These are phyloP conservation scores for Apamea monoglypha DNA, from an alignment of 2,888 invertebrate genomes.

Conservation along the genomic window DNA sequence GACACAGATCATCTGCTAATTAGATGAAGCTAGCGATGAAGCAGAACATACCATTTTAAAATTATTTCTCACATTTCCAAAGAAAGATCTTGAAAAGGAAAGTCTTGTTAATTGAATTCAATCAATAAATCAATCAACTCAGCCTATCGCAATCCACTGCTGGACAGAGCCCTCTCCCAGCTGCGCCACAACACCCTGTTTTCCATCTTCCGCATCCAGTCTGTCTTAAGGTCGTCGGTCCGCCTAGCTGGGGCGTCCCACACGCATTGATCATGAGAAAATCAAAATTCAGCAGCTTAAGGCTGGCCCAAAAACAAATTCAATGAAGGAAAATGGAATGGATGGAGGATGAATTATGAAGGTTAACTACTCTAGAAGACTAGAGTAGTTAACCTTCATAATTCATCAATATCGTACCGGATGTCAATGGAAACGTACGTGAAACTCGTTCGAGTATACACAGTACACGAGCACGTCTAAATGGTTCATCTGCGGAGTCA, in stretches of 20 bases:
- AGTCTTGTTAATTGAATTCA: background rate
- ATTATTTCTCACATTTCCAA: background rate
- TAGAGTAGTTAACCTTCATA: background rate
- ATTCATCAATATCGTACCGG: conserved; percentile 8
- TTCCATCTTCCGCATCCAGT: background rate
- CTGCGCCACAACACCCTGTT: background rate
- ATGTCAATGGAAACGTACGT: conserved; percentile 75
- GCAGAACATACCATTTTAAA: too few species aligned
- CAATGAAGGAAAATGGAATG: too few species aligned
- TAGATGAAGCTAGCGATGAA: background rate
- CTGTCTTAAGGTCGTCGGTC: background rate
- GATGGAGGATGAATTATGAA: too few species aligned
- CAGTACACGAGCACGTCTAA: conserved; percentile 74
- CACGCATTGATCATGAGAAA: background rate
- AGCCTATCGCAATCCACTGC: background rate
- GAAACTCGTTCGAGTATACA: conserved; percentile 82
- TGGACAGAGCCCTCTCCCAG: background rate
- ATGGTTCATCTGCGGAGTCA: conserved; percentile 85
- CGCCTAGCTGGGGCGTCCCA: background rate
- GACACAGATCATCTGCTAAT: background rate
- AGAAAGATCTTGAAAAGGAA: background rate
- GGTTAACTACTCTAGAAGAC: too few species aligned
- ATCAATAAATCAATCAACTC: background rate
- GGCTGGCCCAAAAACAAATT: too few species aligned
- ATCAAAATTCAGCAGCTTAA: background rate